These are phyloP conservation scores for Parazoanthus swiftii DNA, from an alignment of 92 coral and sea anemone species.

Conservation along the genomic window DNA sequence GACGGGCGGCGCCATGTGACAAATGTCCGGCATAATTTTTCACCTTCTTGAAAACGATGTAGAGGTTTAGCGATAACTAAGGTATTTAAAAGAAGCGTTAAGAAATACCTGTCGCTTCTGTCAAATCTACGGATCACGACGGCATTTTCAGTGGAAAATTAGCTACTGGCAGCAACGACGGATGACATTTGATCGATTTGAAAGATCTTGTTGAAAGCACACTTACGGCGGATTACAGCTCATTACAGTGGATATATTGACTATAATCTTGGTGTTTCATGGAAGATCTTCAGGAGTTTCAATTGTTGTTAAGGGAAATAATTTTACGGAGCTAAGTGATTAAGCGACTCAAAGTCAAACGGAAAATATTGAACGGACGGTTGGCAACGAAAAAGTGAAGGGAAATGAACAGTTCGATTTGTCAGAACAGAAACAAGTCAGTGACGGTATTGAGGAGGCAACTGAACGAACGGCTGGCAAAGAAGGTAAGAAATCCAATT, in stretches of 20 bases:
- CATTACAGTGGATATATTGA: neutral
- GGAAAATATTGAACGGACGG: neutral
- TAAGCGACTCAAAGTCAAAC: neutral
- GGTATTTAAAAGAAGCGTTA: too few species aligned
- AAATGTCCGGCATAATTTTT: too few species aligned
- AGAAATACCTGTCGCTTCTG: too few species aligned
- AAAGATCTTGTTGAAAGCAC: neutral
- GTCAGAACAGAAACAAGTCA: neutral
- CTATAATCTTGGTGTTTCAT: neutral
- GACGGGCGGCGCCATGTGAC: too few species aligned
- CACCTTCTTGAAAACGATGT: too few species aligned
- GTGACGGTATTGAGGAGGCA: neutral
- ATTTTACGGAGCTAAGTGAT: neutral
- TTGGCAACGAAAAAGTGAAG: neutral
- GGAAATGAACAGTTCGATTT: too few species aligned
- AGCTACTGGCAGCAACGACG: too few species aligned
- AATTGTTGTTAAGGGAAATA: neutral
- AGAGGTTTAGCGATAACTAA: too few species aligned
- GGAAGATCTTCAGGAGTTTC: neutral
- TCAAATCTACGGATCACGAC: neutral
- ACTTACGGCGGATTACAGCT: neutral
- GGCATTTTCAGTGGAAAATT: neutral
- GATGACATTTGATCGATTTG: neutral
- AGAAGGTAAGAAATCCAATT: neutral
- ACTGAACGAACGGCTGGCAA: neutral